Base-by-base conservation (phyloP, 1,140 invertebrate genomes). In the Magallana gigas region DNA sequence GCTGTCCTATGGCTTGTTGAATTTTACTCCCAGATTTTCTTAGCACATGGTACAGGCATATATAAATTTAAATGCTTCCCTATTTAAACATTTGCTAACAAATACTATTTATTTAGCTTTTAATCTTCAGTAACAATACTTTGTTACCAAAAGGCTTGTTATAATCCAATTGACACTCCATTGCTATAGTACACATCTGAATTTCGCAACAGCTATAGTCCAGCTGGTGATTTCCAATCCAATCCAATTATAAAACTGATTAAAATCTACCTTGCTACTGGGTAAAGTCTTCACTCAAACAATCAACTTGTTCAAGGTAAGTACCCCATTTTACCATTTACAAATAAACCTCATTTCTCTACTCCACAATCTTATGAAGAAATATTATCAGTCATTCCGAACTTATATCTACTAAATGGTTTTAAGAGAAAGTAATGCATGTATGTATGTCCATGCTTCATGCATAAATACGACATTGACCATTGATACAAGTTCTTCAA, bases 171-270 rank as follows among this genome's bases (percentile, higher is more conserved):
- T 76, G 68, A 76, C 68, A 23, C n/a, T 48, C 64, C 29, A 8
- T 18, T 71, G 36, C 18, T 7, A 76, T 48, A 48, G 36, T 48
- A 18, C 68, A 36, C 68, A 76, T 23, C 68, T 76, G 68, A 23
- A 76, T 76, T 76, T 71, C n/a, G 4, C 18, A 71, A 71, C 64
- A 71, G 36, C 36, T 48, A 23, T 23, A 4, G 64, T 71, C 64
- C 7, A 71, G 18, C 68, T 76, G 68, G 23, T 36, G 68, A 76
- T 76, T 9, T 71, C 8, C 36, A 76, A 76, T 76, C 29, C 68
- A 76, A 76, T 76, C 36, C 68, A 76, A 76, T 76, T 76, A 76
- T 29, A 76, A 36, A 76, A 76, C 68, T 76, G 23, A 23, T 76
- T 29, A 29, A 12, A 76, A 76, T 29, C 68, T 23, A 76, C 8